These are phyloP conservation scores for Varanus salvator DNA, from an alignment of 2,113 vertebrate genomes.

Conservation along the genomic window DNA sequence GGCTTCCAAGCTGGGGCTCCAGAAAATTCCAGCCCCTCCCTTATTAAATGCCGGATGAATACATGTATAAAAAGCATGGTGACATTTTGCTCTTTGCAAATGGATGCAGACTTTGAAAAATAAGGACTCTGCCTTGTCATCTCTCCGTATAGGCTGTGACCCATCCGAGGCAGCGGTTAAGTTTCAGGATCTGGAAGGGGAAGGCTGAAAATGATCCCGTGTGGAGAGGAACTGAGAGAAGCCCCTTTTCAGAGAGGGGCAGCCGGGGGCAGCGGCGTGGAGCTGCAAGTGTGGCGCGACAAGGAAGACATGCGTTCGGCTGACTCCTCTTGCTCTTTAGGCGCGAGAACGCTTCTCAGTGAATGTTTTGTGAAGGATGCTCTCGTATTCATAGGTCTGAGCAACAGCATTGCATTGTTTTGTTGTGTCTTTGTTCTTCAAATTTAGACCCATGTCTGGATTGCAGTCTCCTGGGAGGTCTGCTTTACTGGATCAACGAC, in stretches of 20 bases:
- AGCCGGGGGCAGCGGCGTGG: background rate
- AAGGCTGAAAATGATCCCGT: background rate
- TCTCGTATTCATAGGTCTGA: background rate
- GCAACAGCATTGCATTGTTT: background rate
- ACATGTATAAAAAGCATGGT: background rate
- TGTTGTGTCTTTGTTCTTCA: no score
- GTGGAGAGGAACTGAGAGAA: background rate
- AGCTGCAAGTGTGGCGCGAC: no score
- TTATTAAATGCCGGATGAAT: no score
- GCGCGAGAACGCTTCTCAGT: background rate
- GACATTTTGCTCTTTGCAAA: background rate
- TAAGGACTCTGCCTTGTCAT: background rate
- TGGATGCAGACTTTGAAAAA: background rate
- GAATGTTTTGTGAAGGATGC: background rate
- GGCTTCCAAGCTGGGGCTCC: no score
- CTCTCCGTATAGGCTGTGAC: background rate
- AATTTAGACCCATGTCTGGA: background rate
- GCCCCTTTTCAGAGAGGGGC: background rate
- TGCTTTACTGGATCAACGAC: background rate
- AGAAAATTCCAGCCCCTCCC: no score
- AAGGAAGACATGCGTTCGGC: background rate
- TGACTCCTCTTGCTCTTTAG: background rate
- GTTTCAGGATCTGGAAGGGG: background rate
- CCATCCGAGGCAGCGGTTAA: background rate
- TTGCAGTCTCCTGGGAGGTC: background rate